Evolutionary conservation across 2,888 invertebrate genomes (phyloP), one percentile per base, ranked within the genome.

Genomic region (Lottia gigantea): DNA sequence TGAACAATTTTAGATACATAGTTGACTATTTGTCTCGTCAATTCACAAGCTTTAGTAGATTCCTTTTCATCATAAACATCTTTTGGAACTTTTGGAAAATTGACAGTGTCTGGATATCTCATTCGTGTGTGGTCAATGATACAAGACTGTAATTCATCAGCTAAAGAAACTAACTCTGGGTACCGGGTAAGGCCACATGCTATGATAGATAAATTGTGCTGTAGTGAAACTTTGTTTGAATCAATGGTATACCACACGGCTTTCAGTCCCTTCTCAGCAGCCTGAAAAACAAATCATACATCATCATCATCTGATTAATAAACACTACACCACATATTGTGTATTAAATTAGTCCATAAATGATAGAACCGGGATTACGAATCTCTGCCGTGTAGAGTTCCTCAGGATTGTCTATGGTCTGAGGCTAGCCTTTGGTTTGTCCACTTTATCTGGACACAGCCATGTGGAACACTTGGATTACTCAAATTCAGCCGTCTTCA

Each of bases 241-340:
- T 75, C 68, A 19, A 47, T 63, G 15, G 46, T 62, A 40, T 69
- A 73, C n/a, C 71, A 62, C 12, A 71, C 64, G 11, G 77, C 74
- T 64, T 73, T 75, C 31, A 78, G 31, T 0, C 77, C 76, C 67
- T 78, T 78, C 64, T 78, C 78, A 14, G 74, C 76, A 0, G 76
- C 74, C 76, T 76, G 68, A 25, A 68, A n/a, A 64, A 16, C 11
- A 16, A 40, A 16, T 46, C 3, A n/a, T 16, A 26, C 23, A 31
- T 31, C 31, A 6, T 31, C 31, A 31, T 31, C n/a, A n/a, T n/a
- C n/a, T n/a, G n/a, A n/a, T n/a, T n/a, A n/a, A n/a, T n/a, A n/a
- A n/a, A n/a, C n/a, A n/a, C n/a, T n/a, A n/a, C n/a, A n/a, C n/a
- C n/a, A n/a, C n/a, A n/a, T n/a, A n/a, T n/a, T n/a, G n/a, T n/a